These are phyloP conservation scores for Macrobrachium rosenbergii DNA, from an alignment of 1,140 invertebrate species.

Conservation along the genomic window DNA sequence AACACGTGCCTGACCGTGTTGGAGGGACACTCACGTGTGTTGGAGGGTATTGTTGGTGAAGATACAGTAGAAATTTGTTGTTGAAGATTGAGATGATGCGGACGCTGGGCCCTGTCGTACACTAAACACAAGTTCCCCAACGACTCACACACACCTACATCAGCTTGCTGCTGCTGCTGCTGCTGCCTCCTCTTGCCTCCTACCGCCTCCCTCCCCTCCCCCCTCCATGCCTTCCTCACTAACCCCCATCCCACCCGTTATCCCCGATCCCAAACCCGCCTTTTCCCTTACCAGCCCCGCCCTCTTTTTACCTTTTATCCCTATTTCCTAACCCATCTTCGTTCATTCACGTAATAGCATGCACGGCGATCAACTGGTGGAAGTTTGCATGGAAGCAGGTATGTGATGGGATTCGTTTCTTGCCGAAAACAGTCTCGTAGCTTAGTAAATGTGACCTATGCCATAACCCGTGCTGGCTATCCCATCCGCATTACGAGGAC, in stretches of 20 bases:
- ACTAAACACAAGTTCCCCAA: conserved; percentile 3
- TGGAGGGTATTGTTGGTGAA: neutral
- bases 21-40: conserved; percentile 21
- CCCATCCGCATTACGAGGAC: too few relatives aligned
- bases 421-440: too few relatives aligned
- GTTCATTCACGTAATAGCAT: too few relatives aligned
- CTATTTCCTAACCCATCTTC: neutral
- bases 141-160: conserved; percentile 15
- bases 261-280: conserved; percentile 72
- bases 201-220: neutral
- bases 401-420: too few relatives aligned
- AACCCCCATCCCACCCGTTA: conserved; percentile 65
- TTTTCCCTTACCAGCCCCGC: conserved; percentile 71
- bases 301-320: conserved; percentile 53
- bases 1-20: conserved; percentile 26
- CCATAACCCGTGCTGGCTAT: too few relatives aligned
- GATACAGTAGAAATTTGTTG: neutral
- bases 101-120: conserved; percentile 9
- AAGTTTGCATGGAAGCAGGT: too few relatives aligned
- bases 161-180: conserved; percentile 19
- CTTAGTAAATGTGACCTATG: too few relatives aligned
- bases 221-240: conserved; percentile 4
- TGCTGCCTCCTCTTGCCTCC: neutral
- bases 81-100: conserved; percentile 12
- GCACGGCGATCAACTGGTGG: too few relatives aligned